phyloP scores from a whole-genome alignment of 2,113 vertebrate genomes.

The Thunnus thynnus region DNA sequence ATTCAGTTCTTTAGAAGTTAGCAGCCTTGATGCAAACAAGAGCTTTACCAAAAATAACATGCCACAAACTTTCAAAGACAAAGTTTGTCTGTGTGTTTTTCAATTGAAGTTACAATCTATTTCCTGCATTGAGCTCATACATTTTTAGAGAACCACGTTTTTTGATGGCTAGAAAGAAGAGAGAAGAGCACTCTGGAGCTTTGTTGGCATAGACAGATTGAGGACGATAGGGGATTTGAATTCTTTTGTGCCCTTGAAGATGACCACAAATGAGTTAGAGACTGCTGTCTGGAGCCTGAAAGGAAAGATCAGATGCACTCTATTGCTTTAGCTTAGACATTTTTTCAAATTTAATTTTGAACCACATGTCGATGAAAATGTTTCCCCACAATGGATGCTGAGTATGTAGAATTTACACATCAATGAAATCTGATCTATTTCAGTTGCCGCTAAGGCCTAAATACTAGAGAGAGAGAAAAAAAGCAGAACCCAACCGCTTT shows the following conservation, averaged over 20 bases:
- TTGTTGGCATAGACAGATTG: constrained; percentile 73
- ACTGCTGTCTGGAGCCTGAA: constrained; percentile 34
- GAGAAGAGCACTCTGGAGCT: constrained; percentile 49
- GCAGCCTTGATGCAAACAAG: constrained; percentile 75
- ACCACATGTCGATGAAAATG: constrained; percentile 13
- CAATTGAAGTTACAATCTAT: constrained; percentile 67
- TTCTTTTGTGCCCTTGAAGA: constrained; percentile 64
- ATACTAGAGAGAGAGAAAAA: neutral
- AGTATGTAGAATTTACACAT: constrained; percentile 37
- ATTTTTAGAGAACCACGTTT: constrained; percentile 51
- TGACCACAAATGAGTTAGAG: constrained; percentile 64
- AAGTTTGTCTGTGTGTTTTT: constrained; percentile 59
- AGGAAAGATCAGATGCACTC: constrained; percentile 38
- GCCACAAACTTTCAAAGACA: constrained; percentile 70
- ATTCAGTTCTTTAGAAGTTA: constrained; percentile 67
- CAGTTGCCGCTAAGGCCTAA: neutral
- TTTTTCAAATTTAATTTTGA: constrained; percentile 6
- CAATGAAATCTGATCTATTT: constrained; percentile 24
- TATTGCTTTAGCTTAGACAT: constrained; percentile 13
- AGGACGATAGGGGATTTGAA: constrained; percentile 67
- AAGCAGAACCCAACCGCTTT: neutral
- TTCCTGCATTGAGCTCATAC: constrained; percentile 61
- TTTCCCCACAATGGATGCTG: constrained; percentile 17
- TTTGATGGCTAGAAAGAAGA: constrained; percentile 49
- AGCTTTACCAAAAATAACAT: constrained; percentile 79